Base-by-base conservation (phyloP, 2,888 invertebrate species). In the Poecilobothrus nobilitatus region DNA sequence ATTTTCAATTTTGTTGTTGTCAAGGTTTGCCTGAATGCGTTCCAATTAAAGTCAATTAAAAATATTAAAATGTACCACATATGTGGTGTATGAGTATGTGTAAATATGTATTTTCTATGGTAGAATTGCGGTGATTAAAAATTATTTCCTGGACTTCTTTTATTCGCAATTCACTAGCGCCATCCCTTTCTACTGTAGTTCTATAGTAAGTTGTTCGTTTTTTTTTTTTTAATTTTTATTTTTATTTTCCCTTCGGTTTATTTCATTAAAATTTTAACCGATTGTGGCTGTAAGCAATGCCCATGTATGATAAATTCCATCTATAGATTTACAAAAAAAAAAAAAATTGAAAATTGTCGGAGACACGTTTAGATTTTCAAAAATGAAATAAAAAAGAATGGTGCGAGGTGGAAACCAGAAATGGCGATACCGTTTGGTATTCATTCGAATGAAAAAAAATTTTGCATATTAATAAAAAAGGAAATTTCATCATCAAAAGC, bases 1-100 rank as follows among this genome's bases (percentile, higher is more conserved):
- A n/a, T n/a, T 53, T 53, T 53, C 15, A 18, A 18, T 18, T 18
- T 53, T 18, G 18, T 53, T 12, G 6, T 18, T 53, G 18, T 53
- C 15, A 6, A 53, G n/a, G 53, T 53, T 53, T n/a, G 53, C 53
- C 53, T 53, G 53, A 53, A 53, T 53, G 53, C 53, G 6, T 53
- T 53, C 18, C 53, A 53, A 53, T 53, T 53, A 53, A 53, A 53
- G 18, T 53, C 53, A 53, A 53, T 53, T 53, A 53, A 53, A 53
- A 53, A 53, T 53, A 53, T 53, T 53, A 53, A 53, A 53, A 53
- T 53, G 18, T 53, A 53, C 6, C 6, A 15, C 6, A 53, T 53
- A 5, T 15, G 6, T 53, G 15, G 53, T 53, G 53, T 53, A n/a
- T 53, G 1, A 10, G 18, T 53, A n/a, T 53, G 53, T 53, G 53